Evolutionary conservation across 2,888 invertebrate genomes (phyloP).

Genomic region (Volucella zonaria): DNA sequence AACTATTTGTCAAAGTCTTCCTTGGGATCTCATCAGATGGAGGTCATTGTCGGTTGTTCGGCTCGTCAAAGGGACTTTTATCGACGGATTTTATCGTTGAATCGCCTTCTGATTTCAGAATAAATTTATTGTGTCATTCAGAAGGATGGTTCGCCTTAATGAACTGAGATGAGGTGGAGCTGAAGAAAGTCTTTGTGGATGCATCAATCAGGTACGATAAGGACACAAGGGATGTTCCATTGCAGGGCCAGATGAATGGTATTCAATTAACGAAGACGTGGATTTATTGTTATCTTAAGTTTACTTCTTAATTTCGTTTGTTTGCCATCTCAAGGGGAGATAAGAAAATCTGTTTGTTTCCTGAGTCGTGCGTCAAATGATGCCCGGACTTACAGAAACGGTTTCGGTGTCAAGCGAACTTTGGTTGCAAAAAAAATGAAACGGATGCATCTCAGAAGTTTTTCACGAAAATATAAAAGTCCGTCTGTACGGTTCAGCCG

Average conservation of each 20-base stretch:
- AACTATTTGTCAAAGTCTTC: conserved; percentile 66
- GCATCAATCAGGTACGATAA: conserved; percentile 63
- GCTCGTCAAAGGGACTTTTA: conserved; percentile 36
- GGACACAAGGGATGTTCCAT: not conserved
- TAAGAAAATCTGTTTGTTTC: conserved; percentile 16
- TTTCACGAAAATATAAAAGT: too few species aligned
- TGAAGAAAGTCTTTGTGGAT: conserved; percentile 30
- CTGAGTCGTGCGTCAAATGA: too few species aligned
- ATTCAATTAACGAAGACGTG: conserved; percentile 64
- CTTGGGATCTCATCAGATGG: conserved; percentile 32
- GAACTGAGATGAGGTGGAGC: conserved; percentile 49
- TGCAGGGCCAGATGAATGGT: conserved; percentile 45
- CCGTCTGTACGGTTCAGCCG: too few species aligned
- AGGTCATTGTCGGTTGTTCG: conserved; percentile 46
- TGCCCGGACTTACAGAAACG: too few species aligned
- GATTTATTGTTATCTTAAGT: conserved; percentile 65
- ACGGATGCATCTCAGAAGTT: too few species aligned
- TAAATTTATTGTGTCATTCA: conserved; percentile 63
- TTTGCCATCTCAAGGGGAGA: conserved; percentile 25
- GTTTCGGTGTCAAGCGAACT: too few species aligned
- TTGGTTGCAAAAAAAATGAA: too few species aligned
- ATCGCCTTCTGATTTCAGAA: conserved; percentile 40
- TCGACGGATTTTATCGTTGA: conserved; percentile 38
- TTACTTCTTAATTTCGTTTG: conserved; percentile 57
- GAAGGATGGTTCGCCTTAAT: conserved; percentile 42